Evolutionary conservation across 2,888 invertebrate species (phyloP).

Genomic region (Caenorhabditis sp.): DNA sequence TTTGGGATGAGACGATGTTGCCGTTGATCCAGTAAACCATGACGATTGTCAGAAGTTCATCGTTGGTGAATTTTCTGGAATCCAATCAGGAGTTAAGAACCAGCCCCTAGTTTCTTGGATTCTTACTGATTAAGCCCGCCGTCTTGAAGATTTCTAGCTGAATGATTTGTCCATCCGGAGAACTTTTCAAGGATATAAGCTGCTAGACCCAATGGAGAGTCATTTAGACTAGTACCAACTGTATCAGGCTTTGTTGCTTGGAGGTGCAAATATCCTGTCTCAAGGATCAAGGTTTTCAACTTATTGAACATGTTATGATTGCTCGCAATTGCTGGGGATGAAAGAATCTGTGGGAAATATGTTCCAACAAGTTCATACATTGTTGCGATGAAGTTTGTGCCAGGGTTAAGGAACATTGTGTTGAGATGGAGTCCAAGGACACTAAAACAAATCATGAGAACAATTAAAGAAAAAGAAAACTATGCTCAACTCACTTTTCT

Average conservation of each 20-base stretch:
- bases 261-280: slow-evolving; percentile 78
- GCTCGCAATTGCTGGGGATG: slow-evolving; percentile 29
- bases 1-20: slow-evolving; percentile 80
- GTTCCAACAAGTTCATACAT: slow-evolving; percentile 41
- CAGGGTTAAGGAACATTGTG: slow-evolving; percentile 73
- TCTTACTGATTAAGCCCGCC: slow-evolving; percentile 76
- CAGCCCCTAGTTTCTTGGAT: no score
- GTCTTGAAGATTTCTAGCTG: slow-evolving; percentile 75
- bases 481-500: slow-evolving; percentile 72
- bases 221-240: slow-evolving; percentile 79
- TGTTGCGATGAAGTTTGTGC: slow-evolving; percentile 24
- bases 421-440: slow-evolving; percentile 78
- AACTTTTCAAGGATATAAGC: slow-evolving; percentile 91
- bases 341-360: slow-evolving; percentile 47
- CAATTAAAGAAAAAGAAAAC: not conserved
- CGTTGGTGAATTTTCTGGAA: slow-evolving; percentile 77
- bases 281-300: slow-evolving; percentile 69
- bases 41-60: slow-evolving; percentile 81
- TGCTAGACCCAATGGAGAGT: slow-evolving; percentile 85
- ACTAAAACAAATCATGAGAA: slow-evolving; percentile 68
- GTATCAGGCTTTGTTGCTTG: slow-evolving; percentile 90
- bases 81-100: no score
- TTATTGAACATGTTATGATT: slow-evolving; percentile 46
- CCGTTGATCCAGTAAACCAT: slow-evolving; percentile 83
- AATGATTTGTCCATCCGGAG: slow-evolving; percentile 78